Base-by-base conservation (phyloP, 2,797 vertebrate species). In the Nasua narica region DNA sequence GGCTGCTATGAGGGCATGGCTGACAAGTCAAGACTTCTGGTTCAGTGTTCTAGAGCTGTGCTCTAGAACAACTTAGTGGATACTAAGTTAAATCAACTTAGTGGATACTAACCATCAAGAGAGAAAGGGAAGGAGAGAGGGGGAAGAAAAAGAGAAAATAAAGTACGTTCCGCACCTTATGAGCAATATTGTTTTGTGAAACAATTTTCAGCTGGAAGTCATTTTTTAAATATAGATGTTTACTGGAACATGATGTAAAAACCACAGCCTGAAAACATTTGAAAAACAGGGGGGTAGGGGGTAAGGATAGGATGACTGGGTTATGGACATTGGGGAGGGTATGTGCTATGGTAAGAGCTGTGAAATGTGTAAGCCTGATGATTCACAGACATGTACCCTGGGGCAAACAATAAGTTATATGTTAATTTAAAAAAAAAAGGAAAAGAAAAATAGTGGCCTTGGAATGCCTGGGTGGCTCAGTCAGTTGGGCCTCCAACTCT, bases 161-260 rank as follows among this genome's bases (percentile, higher is more conserved):
- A 37, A 79, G 23, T n/a, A 15, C 29, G 27, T 72, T 85, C 37
- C 54, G 62, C 11, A 19, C 0, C 25, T 6, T 65, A 18, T 40
- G 43, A 86, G 54, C 27, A 32, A 76, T 87, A 81, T 37, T 87
- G 13, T 77, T 92, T 70, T 82, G 48, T 60, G 40, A 94, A 77
- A 60, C 37, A 79, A 52, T 84, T 94, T 94, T 50, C 72, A 69
- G 27, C 25, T 90, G 29, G 40, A 82, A 67, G 70, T 88, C 52
- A 86, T 79, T 83, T 77, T 95, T 78, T 50, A 82, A 93, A n/a
- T 91, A 37, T 46, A 43, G 21, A 60, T 25, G 5, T 77, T 96
- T 81, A 43, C 19, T 69, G 8, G 29, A 92, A 62, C 46, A 67
- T 6, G 4, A 52, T 84, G 2, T 56, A 27, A 94, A 95, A 88